Base-by-base conservation (phyloP, 2,113 vertebrate species). In the Scomber japonicus region DNA sequence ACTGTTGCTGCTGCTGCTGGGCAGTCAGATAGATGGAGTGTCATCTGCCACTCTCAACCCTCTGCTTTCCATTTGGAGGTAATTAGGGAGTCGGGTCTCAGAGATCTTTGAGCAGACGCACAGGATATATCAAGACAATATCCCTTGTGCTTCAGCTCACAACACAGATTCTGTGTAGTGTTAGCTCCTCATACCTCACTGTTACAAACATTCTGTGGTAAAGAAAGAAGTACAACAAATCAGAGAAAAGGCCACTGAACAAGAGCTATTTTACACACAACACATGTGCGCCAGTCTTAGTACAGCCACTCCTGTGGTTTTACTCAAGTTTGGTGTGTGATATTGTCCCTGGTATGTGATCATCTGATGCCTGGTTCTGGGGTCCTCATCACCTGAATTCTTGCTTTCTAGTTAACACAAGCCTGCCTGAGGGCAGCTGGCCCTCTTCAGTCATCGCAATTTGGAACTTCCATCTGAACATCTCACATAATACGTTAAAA, bases 401-500 rank as follows among this genome's bases (percentile, higher is more conserved):
- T 55, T 80, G 59, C n/a, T 51, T 44, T 53, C 40, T 65, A 67
- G 24, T 64, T 60, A 59, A 81, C 57, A 50, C 71, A 68, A 75
- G 60, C 70, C 50, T 27, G 74, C 65, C 77, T 61, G 69, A 68
- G 63, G 88, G 77, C 81, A 84, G 88, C 80, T 74, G 87, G 71
- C 13, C 82, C 67, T 27, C 21, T 71, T 83, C 75, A 21, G 73
- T 77, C 84, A 83, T 92, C 82, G 86, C 83, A 91, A 82, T 72
- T 76, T 80, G 73, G 71, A 89, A 86, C 87, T 90, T 83, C 71
- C 90, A 66, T 45, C 74, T 90, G 89, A 91, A 84, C 88, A 92
- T 93, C 85, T 90, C 93, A 84, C 87, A 90, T 90, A 82, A 90
- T 91, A 63, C 71, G 75, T 83, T 69, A 40, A 53, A 84, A 27